A percentile compares a stretch with the other conserved stretches of the same genome.
phyloP scores from a whole-genome alignment of 2,888 invertebrate species.

The Syrphus vitripennis region DNA sequence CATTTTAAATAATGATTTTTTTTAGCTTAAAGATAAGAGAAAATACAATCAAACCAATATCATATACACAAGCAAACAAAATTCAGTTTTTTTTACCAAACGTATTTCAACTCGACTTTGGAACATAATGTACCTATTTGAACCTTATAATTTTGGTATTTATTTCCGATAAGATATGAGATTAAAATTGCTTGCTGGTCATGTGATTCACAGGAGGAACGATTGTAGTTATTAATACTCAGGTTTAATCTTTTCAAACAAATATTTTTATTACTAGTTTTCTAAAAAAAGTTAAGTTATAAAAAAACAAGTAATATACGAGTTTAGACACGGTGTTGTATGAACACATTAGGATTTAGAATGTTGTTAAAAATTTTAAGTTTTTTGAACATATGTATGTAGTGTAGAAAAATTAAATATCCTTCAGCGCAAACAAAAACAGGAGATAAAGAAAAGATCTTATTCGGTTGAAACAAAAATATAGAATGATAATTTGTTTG shows the following conservation, averaged over 20 bases:
- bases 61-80: not conserved
- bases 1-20: not conserved
- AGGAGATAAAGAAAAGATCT: no score
- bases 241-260: not conserved
- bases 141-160: not conserved
- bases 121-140: no score
- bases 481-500: no score
- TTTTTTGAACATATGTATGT: no score
- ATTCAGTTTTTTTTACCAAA: not conserved
- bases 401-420: no score
- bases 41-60: not conserved
- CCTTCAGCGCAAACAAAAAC: no score
- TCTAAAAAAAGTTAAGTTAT: not conserved
- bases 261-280: not conserved
- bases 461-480: no score
- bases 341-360: no score
- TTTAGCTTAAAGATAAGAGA: not conserved
- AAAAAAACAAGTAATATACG: not conserved
- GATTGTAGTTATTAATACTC: not conserved
- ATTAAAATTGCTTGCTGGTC: conserved; percentile 27
- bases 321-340: no score
- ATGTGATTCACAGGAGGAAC: conserved; percentile 38
- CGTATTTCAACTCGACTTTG: not conserved
- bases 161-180: conserved; percentile 34
- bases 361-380: no score